These are phyloP conservation scores for Silurus lanzhouensis DNA, from an alignment of 2,797 vertebrate species.

Conservation along the genomic window DNA sequence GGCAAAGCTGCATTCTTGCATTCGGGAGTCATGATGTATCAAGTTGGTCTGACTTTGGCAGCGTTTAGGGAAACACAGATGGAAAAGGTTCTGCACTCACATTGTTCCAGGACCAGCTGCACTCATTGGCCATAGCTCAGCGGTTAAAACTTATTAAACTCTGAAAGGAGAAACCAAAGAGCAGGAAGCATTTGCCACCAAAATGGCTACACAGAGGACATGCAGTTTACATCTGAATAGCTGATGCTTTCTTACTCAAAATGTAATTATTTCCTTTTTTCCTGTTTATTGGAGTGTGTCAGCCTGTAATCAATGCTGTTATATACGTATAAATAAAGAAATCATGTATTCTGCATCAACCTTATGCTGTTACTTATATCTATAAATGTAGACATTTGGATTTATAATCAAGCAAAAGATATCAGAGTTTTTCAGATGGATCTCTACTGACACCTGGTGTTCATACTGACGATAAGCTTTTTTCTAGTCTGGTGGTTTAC, in stretches of 20 bases:
- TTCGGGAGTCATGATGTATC: slow-evolving; percentile 97
- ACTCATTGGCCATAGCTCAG: slow-evolving; percentile 65
- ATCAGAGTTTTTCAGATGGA: slow-evolving; percentile 7
- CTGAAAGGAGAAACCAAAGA: slow-evolving; percentile 64
- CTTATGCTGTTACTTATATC: neutral
- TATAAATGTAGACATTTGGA: neutral
- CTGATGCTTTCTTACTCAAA: neutral
- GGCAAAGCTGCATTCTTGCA: slow-evolving; percentile 95
- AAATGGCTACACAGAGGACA: neutral
- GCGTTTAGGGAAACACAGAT: slow-evolving; percentile 87
- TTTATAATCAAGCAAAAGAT: neutral
- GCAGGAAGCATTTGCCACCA: slow-evolving; percentile 30
- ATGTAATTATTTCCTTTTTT: neutral
- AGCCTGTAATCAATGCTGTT: neutral
- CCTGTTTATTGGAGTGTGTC: neutral
- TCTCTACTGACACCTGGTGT: slow-evolving; percentile 42
- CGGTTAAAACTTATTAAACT: slow-evolving; percentile 87
- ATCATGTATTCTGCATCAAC: neutral
- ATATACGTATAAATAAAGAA: neutral
- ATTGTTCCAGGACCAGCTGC: slow-evolving; percentile 81
- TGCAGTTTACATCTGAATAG: slow-evolving; percentile 12
- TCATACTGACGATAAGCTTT: neutral
- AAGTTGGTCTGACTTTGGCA: slow-evolving; percentile 95
- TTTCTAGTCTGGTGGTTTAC: neutral
- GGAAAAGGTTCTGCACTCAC: slow-evolving; percentile 77